Evolutionary conservation across 1,140 invertebrate species (phyloP).

Genomic region (Thaumetopoea pityocampa): DNA sequence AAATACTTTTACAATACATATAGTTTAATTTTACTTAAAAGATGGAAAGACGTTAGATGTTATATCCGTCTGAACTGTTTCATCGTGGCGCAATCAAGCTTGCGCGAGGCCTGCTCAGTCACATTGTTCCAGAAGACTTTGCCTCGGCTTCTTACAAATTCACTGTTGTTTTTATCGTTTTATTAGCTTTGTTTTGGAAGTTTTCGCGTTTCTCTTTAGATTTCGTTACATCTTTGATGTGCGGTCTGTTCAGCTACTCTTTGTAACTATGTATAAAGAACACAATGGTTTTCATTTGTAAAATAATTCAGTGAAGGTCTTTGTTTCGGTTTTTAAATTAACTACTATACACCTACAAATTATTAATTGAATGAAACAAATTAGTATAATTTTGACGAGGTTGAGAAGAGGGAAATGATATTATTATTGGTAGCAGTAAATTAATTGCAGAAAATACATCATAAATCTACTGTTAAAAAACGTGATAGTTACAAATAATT

Average conservation of each 20-base stretch:
- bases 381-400: too few relatives aligned
- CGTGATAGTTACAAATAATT: too few relatives aligned
- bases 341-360: conserved; percentile 1
- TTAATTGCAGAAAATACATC: too few relatives aligned
- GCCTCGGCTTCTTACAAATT: conserved; percentile 41
- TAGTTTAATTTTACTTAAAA: conserved; percentile 13
- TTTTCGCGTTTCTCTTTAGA: conserved; percentile 45
- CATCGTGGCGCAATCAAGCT: conserved; percentile 31
- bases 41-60: conserved; percentile 9
- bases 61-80: conserved; percentile 25
- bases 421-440: too few relatives aligned
- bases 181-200: conserved; percentile 56
- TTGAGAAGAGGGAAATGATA: too few relatives aligned
- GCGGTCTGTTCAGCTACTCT: conserved; percentile 13
- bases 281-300: conserved; percentile 6
- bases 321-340: conserved; percentile 6
- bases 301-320: not conserved
- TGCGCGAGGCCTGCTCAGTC: conserved; percentile 25
- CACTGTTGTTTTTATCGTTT: conserved; percentile 55
- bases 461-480: too few relatives aligned
- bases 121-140: conserved; percentile 48
- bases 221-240: conserved; percentile 49
- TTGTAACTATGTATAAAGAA: conserved; percentile 9
- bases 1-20: conserved; percentile 1
- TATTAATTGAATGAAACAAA: too few relatives aligned